Percentiles rank a stretch among this genome's conserved stretches.
These are phyloP conservation scores for Porites lobata DNA, from an alignment of 92 coral and sea anemone species.

Conservation along the genomic window DNA sequence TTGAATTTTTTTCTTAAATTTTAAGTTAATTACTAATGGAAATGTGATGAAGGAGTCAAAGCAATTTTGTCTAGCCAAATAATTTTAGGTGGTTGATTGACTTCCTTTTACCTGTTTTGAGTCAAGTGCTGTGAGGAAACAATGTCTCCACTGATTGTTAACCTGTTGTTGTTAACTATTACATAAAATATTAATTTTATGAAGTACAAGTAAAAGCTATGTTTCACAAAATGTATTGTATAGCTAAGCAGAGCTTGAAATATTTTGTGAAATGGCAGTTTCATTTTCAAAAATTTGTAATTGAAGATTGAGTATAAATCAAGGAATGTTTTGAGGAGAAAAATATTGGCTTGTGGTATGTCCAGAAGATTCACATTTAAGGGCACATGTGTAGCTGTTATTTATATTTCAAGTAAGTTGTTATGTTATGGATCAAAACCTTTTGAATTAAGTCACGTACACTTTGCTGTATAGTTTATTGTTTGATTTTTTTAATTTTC, in stretches of 20 bases:
- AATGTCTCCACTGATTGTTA: neutral
- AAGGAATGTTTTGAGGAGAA: neutral
- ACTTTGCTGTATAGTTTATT: too few relatives aligned
- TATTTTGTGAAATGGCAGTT: neutral
- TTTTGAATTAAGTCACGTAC: too few relatives aligned
- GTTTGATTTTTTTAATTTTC: neutral
- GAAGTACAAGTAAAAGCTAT: neutral
- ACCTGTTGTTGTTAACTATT: conserved; percentile 5
- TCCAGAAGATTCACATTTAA: neutral
- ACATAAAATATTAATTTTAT: conserved; percentile 14
- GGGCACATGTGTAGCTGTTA: neutral
- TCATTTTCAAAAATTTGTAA: neutral
- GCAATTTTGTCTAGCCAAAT: too few relatives aligned
- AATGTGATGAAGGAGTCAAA: too few relatives aligned
- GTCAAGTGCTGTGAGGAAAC: conserved; percentile 7
- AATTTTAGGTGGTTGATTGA: too few relatives aligned
- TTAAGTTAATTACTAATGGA: too few relatives aligned
- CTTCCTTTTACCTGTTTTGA: conserved; percentile 11
- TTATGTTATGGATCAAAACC: neutral
- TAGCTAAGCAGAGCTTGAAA: neutral
- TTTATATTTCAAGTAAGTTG: neutral
- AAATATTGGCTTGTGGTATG: neutral
- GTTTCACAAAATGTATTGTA: neutral
- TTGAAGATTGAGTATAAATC: neutral
- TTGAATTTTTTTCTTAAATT: too few relatives aligned